Base-by-base conservation (phyloP, 2,113 vertebrate species). In the Malurus elegans region DNA sequence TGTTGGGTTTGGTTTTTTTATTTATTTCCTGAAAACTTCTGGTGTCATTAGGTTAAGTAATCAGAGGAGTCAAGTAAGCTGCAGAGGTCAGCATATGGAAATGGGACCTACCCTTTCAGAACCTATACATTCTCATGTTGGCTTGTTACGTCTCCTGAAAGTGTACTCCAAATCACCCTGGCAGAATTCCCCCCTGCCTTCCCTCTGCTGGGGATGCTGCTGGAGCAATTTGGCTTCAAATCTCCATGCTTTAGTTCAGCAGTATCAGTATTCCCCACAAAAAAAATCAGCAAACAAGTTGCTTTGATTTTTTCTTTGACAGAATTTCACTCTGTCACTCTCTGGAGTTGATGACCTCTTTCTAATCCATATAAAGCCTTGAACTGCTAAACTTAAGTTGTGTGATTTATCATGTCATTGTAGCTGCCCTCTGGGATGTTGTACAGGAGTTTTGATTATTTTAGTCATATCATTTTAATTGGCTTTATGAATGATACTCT, bases 381-480 rank as follows among this genome's bases (percentile, higher is more conserved):
- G 19, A 83, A 84, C 38, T 1, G 2, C 47, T 79, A 38, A 67
- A 71, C 24, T 69, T 38, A 38, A 38, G 38, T 38, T 84, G 38
- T 90, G n/a, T 28, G 69, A 92, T 80, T 80, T 85, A 73, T 65
- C 54, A 14, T 61, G 66, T 75, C 73, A 21, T 88, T 91, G 71
- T 29, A 71, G 53, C 61, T 87, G 50, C 76, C 75, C 36, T 79
- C 20, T 61, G 45, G 45, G 57, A 29, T 89, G 24, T 53, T 92
- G 32, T 54, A 87, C 20, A 82, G 70, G 57, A 89, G 87, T 94
- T 86, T 89, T 87, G 50, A 85, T 91, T 94, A 79, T 83, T 91
- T 93, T 90, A 92, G 79, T 95, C 23, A 66, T 47, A 36, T 69
- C 4, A 56, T 83, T 92, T 45, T 95, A 95, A 91, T 94, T 93